Percentiles rank a stretch among this genome's conserved stretches.
These are phyloP conservation scores for Leptarthrus brevirostris DNA, from an alignment of 2,888 invertebrate genomes.

Conservation along the genomic window DNA sequence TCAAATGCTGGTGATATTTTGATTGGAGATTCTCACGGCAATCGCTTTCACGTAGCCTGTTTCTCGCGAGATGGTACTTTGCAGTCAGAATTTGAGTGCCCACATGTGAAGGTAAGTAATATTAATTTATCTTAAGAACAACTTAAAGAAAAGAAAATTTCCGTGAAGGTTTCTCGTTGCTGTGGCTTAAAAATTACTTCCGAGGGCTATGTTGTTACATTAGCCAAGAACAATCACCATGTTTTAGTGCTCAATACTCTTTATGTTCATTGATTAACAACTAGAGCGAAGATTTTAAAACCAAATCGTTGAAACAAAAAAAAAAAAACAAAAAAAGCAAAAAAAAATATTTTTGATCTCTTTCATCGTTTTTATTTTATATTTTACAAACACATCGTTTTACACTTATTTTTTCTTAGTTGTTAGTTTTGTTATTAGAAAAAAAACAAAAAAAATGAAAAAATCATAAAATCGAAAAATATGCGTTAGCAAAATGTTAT, in stretches of 20 bases:
- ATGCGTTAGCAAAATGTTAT: constrained; percentile 55
- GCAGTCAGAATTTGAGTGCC: constrained; percentile 95
- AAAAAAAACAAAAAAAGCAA: constrained; percentile 55
- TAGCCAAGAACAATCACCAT: constrained; percentile 99
- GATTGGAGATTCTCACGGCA: constrained; percentile 97
- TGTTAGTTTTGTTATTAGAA: constrained; percentile 44
- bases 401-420: constrained; percentile 46
- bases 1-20: constrained; percentile 96
- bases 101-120: constrained; percentile 90
- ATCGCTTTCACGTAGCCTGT: constrained; percentile 96
- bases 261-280: constrained; percentile 85
- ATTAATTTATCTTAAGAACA: not conserved
- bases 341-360: constrained; percentile 57
- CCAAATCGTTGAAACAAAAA: constrained; percentile 55
- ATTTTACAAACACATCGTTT: constrained; percentile 55
- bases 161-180: constrained; percentile 89
- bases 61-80: constrained; percentile 89
- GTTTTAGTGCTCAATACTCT: constrained; percentile 95
- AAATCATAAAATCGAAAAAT: constrained; percentile 50
- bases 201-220: constrained; percentile 94
- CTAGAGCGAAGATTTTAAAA: constrained; percentile 58
- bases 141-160: constrained; percentile 16
- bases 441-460: constrained; percentile 52
- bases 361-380: constrained; percentile 57
- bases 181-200: constrained; percentile 97